A percentile compares a stretch with the other conserved stretches of the same genome.
Evolutionary conservation across 1,140 invertebrate genomes (phyloP).

Genomic region (Dinoponera quadriceps): DNA sequence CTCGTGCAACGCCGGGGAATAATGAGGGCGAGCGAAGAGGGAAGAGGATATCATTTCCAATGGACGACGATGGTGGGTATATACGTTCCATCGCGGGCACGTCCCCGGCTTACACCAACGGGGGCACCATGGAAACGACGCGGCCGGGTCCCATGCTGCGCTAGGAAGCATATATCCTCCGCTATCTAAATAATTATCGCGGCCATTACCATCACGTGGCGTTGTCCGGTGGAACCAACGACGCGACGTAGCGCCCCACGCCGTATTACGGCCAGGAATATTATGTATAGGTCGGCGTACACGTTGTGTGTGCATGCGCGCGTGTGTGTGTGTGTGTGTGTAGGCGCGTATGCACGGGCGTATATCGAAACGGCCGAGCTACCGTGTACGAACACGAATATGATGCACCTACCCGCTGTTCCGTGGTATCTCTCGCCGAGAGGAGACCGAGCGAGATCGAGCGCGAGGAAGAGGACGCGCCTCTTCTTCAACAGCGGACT

Average conservation of each 20-base stretch:
- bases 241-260: constrained; percentile 72
- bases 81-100: constrained; percentile 50
- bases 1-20: constrained; percentile 27
- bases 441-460: background rate
- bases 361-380: constrained; percentile 50
- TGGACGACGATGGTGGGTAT: constrained; percentile 38
- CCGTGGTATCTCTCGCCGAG: background rate
- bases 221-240: constrained; percentile 80
- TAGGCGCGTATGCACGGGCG: constrained; percentile 57
- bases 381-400: constrained; percentile 59
- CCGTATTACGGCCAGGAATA: constrained; percentile 74
- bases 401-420: constrained; percentile 45
- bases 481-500: constrained; percentile 50
- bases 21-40: constrained; percentile 40
- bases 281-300: constrained; percentile 73
- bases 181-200: constrained; percentile 85
- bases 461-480: constrained; percentile 2
- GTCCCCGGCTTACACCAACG: constrained; percentile 61
- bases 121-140: constrained; percentile 77
- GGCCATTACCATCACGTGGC: constrained; percentile 83
- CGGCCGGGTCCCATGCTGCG: constrained; percentile 81
- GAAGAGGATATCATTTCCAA: constrained; percentile 50
- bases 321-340: constrained; percentile 38
- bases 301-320: constrained; percentile 13
- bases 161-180: constrained; percentile 84